Evolutionary conservation across 2,113 vertebrate species (phyloP), one percentile per base, ranked within the genome.

Genomic region (Hippocampus mohnikei): DNA sequence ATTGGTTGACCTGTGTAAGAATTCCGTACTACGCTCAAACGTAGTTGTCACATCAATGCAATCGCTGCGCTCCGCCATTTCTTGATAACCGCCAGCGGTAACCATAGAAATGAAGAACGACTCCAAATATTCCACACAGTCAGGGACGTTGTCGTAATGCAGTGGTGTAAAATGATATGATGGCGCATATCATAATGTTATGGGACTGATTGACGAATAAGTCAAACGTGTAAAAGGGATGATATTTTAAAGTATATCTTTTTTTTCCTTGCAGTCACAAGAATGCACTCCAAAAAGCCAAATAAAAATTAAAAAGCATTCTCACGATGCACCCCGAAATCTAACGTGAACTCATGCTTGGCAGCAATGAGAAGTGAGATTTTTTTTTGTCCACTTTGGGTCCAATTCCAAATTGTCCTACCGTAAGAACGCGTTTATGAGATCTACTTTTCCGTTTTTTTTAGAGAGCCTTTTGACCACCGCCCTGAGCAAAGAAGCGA

Each of bases 401-500:
- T 53, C 8, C 6, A 58, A 62, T 62, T 62, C 9, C 18, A 62
- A 62, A 41, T 21, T 41, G 20, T 11, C 40, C 60, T 10, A 37
- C 18, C 52, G 21, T n/a, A 8, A 18, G 20, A 21, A 2, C 6
- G 50, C 50, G 1, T 21, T 1, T 18, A 52, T 18, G 18, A 21
- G 37, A 33, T 61, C 29, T 20, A 29, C 59, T 8, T 7, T 33
- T 61, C 29, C 2, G 27, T 18, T 11, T 29, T 18, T 61, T 62
- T 33, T 15, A 33, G 29, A 33, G 6, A 16, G 12, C 16, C 33
- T 61, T 59, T 61, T 29, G 2, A 37, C 33, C 33, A 37, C 33
- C 33, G 33, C 33, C 33, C 41, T 56, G 46, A 67, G 41, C 70
- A 81, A 81, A 78, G 42, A 75, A 71, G 63, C 50, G 37, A 52